Percentiles rank a stretch among this genome's conserved stretches.
Evolutionary conservation across 1,140 invertebrate species (phyloP).

Genomic region (Cydia splendana): DNA sequence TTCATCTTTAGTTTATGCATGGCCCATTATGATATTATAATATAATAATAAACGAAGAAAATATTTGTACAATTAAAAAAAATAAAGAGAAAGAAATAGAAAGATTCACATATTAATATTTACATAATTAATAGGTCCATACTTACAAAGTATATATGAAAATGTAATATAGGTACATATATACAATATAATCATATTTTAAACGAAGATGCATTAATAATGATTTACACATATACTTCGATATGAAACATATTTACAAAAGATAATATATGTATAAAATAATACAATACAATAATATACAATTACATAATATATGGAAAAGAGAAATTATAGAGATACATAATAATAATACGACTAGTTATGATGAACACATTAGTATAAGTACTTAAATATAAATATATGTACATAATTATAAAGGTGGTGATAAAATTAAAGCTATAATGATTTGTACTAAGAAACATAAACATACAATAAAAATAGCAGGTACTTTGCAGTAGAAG

Average conservation of each 20-base stretch:
- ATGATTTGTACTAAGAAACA: slow-evolving; percentile 65
- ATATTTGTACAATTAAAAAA: slow-evolving; percentile 43
- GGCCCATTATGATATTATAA: slow-evolving; percentile 46
- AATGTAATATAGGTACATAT: slow-evolving; percentile 36
- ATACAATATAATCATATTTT: slow-evolving; percentile 45
- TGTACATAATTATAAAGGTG: slow-evolving; percentile 62
- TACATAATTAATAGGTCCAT: slow-evolving; percentile 37
- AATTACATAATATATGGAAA: slow-evolving; percentile 37
- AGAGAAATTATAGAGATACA: slow-evolving; percentile 37
- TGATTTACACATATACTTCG: slow-evolving; percentile 50
- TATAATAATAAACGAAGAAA: slow-evolving; percentile 39
- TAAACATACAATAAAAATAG: slow-evolving; percentile 47
- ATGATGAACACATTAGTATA: slow-evolving; percentile 42
- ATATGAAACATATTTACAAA: slow-evolving; percentile 75
- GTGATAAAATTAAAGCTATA: slow-evolving; percentile 50
- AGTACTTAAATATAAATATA: slow-evolving; percentile 40
- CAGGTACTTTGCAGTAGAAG: slow-evolving; percentile 63
- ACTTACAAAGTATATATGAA: slow-evolving; percentile 36
- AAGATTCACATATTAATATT: slow-evolving; percentile 41
- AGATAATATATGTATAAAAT: slow-evolving; percentile 42
- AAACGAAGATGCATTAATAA: slow-evolving; percentile 66
- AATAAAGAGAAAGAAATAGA: slow-evolving; percentile 36
- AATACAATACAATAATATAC: slow-evolving; percentile 35
- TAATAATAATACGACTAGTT: slow-evolving; percentile 44
- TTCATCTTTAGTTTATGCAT: slow-evolving; percentile 47